Evolutionary conservation across 2,888 invertebrate genomes (phyloP).

Genomic region (Mythimna loreyi): DNA sequence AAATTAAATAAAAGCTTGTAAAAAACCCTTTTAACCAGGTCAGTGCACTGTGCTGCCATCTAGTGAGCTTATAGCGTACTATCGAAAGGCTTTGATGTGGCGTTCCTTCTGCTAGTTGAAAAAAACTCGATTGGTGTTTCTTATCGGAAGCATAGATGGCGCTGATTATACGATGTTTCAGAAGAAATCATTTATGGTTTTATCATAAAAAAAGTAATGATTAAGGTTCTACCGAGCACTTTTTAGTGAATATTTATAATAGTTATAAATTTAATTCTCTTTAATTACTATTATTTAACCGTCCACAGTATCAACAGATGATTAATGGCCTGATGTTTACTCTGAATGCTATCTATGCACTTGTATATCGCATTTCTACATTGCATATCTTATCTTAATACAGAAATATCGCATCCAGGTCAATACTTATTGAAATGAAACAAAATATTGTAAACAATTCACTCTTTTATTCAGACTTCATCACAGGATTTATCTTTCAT

Average conservation of each 20-base stretch:
- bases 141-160: conserved; percentile 63
- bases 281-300: not conserved
- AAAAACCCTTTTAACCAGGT: too few species aligned
- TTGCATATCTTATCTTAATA: conserved; percentile 9
- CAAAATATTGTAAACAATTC: conserved; percentile 72
- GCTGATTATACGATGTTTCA: conserved; percentile 26
- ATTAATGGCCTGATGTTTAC: not conserved
- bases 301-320: conserved; percentile 3
- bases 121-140: conserved; percentile 13
- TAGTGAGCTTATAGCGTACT: conserved; percentile 51
- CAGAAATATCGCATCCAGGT: conserved; percentile 13
- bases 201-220: not conserved
- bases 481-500: conserved; percentile 66
- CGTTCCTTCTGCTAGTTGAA: not conserved
- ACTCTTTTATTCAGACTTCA: conserved; percentile 74
- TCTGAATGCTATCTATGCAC: conserved; percentile 17
- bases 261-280: too few species aligned
- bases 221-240: not conserved
- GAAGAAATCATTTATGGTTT: too few species aligned
- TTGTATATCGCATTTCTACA: conserved; percentile 37
- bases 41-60: conserved; percentile 67
- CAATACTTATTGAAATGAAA: conserved; percentile 62
- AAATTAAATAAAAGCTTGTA: too few species aligned
- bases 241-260: not conserved
- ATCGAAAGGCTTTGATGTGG: conserved; percentile 63